Percentiles rank a stretch among this genome's conserved stretches.
Evolutionary conservation across 2,797 vertebrate genomes (phyloP).

Genomic region (Enteromius thamalakanensis): DNA sequence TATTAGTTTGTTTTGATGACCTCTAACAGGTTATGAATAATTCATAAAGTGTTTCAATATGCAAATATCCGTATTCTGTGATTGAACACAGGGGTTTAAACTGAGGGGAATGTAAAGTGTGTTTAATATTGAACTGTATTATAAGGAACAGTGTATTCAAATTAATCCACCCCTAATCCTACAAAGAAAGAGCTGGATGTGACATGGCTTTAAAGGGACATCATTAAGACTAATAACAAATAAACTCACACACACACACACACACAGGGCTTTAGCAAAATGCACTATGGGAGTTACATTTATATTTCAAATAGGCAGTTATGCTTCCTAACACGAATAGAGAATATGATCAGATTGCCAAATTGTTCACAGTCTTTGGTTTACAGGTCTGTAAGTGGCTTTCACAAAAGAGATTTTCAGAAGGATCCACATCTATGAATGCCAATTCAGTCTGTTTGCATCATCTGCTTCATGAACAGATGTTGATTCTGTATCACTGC

Average conservation of each 20-base stretch:
- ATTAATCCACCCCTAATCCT: conserved; percentile 44
- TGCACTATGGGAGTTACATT: not conserved
- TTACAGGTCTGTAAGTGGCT: not conserved
- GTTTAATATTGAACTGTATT: conserved; percentile 46
- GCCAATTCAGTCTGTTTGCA: not conserved
- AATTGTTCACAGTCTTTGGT: not conserved
- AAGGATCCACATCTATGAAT: not conserved
- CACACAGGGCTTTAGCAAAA: conserved; percentile 12
- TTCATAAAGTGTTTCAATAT: conserved; percentile 49
- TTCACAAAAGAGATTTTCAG: not conserved
- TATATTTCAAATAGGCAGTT: conserved; percentile 19
- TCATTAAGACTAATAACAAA: conserved; percentile 11
- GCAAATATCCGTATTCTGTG: conserved; percentile 44
- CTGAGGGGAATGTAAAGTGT: conserved; percentile 46
- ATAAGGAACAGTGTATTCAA: conserved; percentile 34
- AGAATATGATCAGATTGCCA: not conserved
- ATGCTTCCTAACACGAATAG: not conserved
- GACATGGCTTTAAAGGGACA: conserved; percentile 30
- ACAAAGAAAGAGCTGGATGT: conserved; percentile 21
- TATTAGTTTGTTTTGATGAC: conserved; percentile 46
- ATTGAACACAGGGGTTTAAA: conserved; percentile 47
- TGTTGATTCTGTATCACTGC: conserved; percentile 13
- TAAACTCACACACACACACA: not conserved
- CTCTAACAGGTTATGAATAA: conserved; percentile 57
- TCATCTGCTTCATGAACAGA: conserved; percentile 22